Evolutionary conservation across 2,113 vertebrate genomes (phyloP), one percentile per base, ranked within the genome.

Genomic region (Megaleporinus macrocephalus): DNA sequence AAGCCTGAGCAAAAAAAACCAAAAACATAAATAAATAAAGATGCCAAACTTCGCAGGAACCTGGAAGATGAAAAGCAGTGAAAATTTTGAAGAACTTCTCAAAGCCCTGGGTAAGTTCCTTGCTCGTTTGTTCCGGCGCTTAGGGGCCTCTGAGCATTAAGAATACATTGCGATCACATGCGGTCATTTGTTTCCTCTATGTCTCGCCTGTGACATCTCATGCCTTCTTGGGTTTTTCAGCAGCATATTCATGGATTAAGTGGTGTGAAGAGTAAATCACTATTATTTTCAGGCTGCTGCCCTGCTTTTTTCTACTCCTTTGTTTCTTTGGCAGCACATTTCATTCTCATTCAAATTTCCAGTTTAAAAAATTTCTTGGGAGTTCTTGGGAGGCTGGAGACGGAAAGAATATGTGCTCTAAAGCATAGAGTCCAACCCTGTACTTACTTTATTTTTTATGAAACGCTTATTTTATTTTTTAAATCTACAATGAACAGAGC

Each of bases 1-100:
- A 26, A 6, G 16, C 14, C 0, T 26, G 5, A 51, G 3, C 57
- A 44, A 53, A 79, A 51, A n/a, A n/a, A n/a, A n/a, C n/a, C n/a
- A n/a, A n/a, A n/a, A n/a, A n/a, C n/a, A n/a, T n/a, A n/a, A n/a
- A n/a, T n/a, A n/a, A 3, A 73, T 84, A 76, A 84, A 87, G 87
- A 98, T 98, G 97, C 92, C 96, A 71, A 94, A 96, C 93, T 97
- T 97, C 83, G 90, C 95, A 70, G 96, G 96, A 55, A 95, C 87
- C 88, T 97, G 96, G 96, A 97, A 96, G 91, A 97, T 97, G 96
- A 92, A 85, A 82, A 95, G 93, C 95, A 97, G 96, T 79, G 95
- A 96, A 91, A 95, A 97, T 90, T 97, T 97, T 24, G 96, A 97
- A 49, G 96, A 97, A 59, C 90, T 97, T 3, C 96, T 99, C 26